Base-by-base conservation (phyloP, 2,797 vertebrate species). In the Gymnoscopelus braueri region DNA sequence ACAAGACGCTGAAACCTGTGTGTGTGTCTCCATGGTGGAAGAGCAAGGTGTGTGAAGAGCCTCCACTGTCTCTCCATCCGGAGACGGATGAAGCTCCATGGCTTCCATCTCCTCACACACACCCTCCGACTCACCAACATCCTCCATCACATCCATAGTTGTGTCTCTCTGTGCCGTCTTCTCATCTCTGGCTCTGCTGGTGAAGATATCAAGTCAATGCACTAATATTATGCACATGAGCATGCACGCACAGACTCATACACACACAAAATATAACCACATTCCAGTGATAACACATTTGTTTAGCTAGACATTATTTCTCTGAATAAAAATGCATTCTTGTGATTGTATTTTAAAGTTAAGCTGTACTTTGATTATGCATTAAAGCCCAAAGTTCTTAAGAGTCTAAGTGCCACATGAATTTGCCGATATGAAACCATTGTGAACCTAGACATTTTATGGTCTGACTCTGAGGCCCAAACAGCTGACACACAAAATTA, bases 71-170 rank as follows among this genome's bases (percentile, higher is more conserved):
- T 62, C 63, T 5, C 71, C 23, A 56, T 87, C 83, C 59, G 74
- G 63, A 0, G 75, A 74, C 53, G 32, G 69, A n/a, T 75, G 79
- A 11, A 71, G 81, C 67, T 95, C 93, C 92, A 93, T 94, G 71
- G 88, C 87, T 62, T 94, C 93, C 55, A 69, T 85, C 7, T 48
- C 74, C 61, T 86, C 87, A 71, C 84, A 81, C 66, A 83, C 84
- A 69, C 82, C 79, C 71, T 80, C 79, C 19, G 80, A 85, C 65
- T 72, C 72, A 58, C 82, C 80, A 56, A 79, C 74, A 54, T 81
- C 87, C 2, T 78, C 85, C 60, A 73, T 85, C 14, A 84, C 82
- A 52, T 91, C 91, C 90, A 92, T 91, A 24, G 70, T 24, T 23
- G 77, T 13, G 55, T 89, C 82, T 55, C 61, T 87, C 39, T 78